Conservation (phyloP, 2,113 vertebrate genomes). For the Ammodytes dubius region DNA sequence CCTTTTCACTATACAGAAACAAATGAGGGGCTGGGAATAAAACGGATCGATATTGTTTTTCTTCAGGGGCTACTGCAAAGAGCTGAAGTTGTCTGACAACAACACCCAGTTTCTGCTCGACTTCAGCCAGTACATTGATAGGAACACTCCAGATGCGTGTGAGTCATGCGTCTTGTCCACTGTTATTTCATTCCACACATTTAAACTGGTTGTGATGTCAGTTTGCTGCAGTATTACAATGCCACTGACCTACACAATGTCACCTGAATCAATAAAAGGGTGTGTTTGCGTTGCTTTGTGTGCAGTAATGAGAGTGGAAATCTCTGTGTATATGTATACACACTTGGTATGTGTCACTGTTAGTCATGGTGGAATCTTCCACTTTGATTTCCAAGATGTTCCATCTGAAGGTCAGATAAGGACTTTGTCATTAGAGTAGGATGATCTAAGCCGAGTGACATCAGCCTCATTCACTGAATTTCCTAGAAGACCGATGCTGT, state of each 20-base stretch:
- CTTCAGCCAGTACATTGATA: conserved; percentile 94
- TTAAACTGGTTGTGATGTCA: conserved; percentile 34
- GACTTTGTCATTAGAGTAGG: conserved; percentile 65
- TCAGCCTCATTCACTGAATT: conserved; percentile 58
- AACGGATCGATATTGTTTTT: conserved; percentile 67
- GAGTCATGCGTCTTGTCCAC: conserved; percentile 82
- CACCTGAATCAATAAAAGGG: conserved; percentile 20
- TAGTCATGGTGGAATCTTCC: conserved; percentile 17
- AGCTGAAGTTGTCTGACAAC: conserved; percentile 92
- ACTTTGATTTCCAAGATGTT: conserved; percentile 24
- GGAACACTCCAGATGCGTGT: conserved; percentile 92
- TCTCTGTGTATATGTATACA: neutral
- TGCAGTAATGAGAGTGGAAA: neutral
- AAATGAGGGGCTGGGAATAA: conserved; percentile 7
- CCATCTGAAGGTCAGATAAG: conserved; percentile 56
- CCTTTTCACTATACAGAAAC: neutral
- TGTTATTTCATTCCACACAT: conserved; percentile 26
- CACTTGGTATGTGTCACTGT: conserved; percentile 2
- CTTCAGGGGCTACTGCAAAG: conserved; percentile 95
- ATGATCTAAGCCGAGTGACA: conserved; percentile 55
- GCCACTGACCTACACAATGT: neutral
- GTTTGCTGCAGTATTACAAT: neutral
- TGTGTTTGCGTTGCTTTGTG: conserved; percentile 1
- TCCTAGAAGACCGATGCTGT: conserved; percentile 71
- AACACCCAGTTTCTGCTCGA: conserved; percentile 96